These are phyloP conservation scores for Operophtera brumata DNA, from an alignment of 2,888 invertebrate genomes.

Conservation along the genomic window DNA sequence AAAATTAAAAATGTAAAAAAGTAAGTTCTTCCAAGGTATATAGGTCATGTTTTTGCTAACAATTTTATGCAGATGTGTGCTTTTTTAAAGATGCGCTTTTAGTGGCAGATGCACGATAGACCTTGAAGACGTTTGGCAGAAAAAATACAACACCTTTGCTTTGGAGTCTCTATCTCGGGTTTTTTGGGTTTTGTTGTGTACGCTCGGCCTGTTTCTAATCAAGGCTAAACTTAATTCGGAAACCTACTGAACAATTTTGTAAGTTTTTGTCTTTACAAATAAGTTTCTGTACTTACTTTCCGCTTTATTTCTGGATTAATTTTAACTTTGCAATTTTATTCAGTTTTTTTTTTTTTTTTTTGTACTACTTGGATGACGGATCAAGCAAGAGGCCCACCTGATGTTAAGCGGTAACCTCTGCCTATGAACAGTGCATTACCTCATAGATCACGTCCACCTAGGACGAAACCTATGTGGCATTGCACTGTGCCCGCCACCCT, in stretches of 20 bases:
- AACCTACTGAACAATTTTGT: no score
- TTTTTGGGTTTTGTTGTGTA: conserved; percentile 1
- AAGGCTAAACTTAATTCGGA: neutral
- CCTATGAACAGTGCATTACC: no score
- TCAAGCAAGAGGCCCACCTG: no score
- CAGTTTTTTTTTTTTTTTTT: no score
- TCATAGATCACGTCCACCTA: no score
- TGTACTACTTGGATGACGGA: no score
- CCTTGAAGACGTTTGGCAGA: conserved; percentile 69
- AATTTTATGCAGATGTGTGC: conserved; percentile 75
- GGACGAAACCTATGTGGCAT: no score
- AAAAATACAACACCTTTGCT: conserved; percentile 69
- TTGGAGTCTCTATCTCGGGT: conserved; percentile 33
- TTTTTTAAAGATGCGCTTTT: conserved; percentile 61
- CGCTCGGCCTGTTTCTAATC: neutral
- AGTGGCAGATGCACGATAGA: conserved; percentile 72
- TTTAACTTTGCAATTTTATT: no score
- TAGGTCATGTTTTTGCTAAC: conserved; percentile 78
- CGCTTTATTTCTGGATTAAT: no score
- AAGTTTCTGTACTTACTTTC: neutral
- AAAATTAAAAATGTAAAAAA: conserved; percentile 35
- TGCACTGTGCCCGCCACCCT: no score
- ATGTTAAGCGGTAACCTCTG: no score
- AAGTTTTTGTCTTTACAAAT: no score
- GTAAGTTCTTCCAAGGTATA: conserved; percentile 34